These are phyloP conservation scores for Prolemur simus DNA, from an alignment of 2,113 vertebrate species.

Conservation along the genomic window DNA sequence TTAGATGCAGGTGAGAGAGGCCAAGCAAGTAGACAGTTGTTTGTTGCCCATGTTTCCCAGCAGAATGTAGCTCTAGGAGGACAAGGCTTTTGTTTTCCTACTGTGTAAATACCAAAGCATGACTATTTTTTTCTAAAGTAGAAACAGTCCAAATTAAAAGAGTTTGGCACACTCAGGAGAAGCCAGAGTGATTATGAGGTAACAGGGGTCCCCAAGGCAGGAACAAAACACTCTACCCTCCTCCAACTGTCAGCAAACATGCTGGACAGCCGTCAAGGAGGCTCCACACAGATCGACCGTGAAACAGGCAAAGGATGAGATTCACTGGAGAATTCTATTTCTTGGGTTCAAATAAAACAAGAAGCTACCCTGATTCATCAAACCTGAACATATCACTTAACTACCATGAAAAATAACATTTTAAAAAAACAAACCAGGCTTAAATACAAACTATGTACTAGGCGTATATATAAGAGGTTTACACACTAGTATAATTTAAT, in stretches of 20 bases:
- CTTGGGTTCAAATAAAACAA: neutral
- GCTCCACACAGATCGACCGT: neutral
- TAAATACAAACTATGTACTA: neutral
- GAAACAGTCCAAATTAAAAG: neutral
- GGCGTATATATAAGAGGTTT: neutral
- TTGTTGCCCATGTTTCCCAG: neutral
- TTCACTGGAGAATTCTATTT: neutral
- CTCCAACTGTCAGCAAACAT: neutral
- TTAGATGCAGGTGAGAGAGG: neutral
- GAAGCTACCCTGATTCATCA: neutral
- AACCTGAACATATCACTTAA: neutral
- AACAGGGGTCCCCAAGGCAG: neutral
- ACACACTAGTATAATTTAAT: neutral
- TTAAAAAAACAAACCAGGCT: neutral
- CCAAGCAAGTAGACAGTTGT: neutral
- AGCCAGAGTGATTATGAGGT: neutral
- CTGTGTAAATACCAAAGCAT: neutral
- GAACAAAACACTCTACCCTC: neutral
- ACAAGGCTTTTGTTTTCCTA: neutral
- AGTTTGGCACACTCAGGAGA: neutral
- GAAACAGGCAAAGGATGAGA: neutral
- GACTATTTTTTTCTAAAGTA: neutral
- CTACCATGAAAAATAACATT: neutral
- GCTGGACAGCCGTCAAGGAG: neutral
- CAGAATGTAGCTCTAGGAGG: neutral